phyloP scores from a whole-genome alignment of 2,113 vertebrate species.

The Dicentrarchus labrax region DNA sequence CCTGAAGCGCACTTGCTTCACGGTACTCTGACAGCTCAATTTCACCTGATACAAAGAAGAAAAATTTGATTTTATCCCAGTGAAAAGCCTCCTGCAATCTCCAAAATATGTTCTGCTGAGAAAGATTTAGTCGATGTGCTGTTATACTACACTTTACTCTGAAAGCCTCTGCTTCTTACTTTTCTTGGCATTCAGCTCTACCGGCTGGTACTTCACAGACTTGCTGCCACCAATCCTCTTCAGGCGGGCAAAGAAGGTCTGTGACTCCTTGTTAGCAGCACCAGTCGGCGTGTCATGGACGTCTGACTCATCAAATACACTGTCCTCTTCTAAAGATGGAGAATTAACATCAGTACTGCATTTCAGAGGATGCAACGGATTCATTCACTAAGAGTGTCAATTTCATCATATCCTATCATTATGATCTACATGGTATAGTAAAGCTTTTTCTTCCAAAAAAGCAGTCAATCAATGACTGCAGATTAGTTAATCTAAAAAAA shows the following conservation, averaged over 20 bases:
- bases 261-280: conserved; percentile 96
- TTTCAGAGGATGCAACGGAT: background rate
- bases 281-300: conserved; percentile 98
- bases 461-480: no score
- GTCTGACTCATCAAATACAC: conserved; percentile 99
- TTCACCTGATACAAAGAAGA: conserved; percentile 86
- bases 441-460: background rate
- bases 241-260: conserved; percentile 98
- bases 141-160: conserved; percentile 22
- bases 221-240: conserved; percentile 99
- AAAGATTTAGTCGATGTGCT: conserved; percentile 13
- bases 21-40: conserved; percentile 98
- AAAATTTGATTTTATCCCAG: background rate
- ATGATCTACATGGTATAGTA: background rate
- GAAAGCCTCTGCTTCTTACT: conserved; percentile 87
- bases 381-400: background rate
- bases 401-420: background rate
- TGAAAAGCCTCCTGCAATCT: conserved; percentile 26
- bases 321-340: conserved; percentile 93
- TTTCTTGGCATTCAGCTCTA: conserved; percentile 97
- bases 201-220: conserved; percentile 98
- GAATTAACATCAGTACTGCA: conserved; percentile 49
- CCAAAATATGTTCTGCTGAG: conserved; percentile 18
- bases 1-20: conserved; percentile 93
- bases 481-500: background rate